Evolutionary conservation across 2,797 vertebrate genomes (phyloP), one percentile per base, ranked within the genome.

Genomic region (Sebastes ruberrimus): DNA sequence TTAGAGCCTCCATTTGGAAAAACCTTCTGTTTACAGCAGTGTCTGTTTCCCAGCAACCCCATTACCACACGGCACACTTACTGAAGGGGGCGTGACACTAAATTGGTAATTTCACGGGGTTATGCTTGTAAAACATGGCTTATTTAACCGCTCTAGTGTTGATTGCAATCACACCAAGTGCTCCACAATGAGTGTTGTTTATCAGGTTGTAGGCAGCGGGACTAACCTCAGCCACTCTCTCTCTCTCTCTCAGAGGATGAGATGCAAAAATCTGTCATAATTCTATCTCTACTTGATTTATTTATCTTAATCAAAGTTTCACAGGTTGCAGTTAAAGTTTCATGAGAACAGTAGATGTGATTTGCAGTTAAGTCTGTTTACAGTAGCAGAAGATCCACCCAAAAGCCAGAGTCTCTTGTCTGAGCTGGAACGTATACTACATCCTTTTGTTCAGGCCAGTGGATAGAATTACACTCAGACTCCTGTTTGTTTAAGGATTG

Each of bases 11-110:
- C 27, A 57, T 81, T 79, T 80, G 46, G 2, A 18, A 42, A 72
- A 76, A 87, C 76, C 74, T 76, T 86, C 4, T 88, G 90, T 94
- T 92, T 91, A 89, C 82, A 83, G 75, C 82, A 64, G 76, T 56
- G 60, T 86, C 49, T 66, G 94, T 95, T 86, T 95, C 94, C 91
- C 88, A 87, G 94, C 94, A 95, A 95, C 94, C 76, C 71, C 74
- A 81, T 88, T 86, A 86, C 23, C 83, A 81, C 83, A 79, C 70
- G 65, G 83, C 69, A 81, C 85, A 84, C 80, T 84, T 85, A 81
- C 55, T 65, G 81, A 86, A 76, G 60, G 61, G 67, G 66, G 73
- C 1, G 63, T 73, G 75, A 86, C 79, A 76, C 71, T 86, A 88
- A 88, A 92, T 90, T 88, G 76, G 74, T 80, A 79, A 81, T 87